Percentiles rank a stretch among this genome's conserved stretches.
Conservation (phyloP, 2,113 vertebrate species). For the Cyphomyrus discorhynchus region DNA sequence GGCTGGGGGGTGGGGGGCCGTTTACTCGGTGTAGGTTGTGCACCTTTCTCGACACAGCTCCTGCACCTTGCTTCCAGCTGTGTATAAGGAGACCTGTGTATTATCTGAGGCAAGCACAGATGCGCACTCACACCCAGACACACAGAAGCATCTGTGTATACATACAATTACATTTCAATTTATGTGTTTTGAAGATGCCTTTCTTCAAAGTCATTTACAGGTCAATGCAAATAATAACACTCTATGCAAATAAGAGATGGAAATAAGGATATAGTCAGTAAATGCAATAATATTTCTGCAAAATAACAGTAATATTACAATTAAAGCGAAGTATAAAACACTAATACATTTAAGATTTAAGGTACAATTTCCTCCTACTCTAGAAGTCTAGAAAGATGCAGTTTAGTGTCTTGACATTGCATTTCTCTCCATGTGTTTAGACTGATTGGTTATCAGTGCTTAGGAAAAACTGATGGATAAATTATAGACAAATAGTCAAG, state of each 20-base stretch:
- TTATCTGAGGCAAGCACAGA: background rate
- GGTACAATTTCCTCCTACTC: background rate
- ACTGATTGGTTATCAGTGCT: background rate
- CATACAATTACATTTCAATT: background rate
- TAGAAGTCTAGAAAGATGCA: background rate
- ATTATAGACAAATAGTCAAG: background rate
- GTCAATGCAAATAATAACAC: background rate
- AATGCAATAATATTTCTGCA: background rate
- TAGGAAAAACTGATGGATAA: background rate
- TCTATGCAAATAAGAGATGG: background rate
- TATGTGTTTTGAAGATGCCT: background rate
- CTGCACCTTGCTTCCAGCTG: slow-evolving; percentile 66
- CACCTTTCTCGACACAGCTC: background rate
- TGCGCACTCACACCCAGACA: background rate
- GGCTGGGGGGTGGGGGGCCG: slow-evolving; percentile 6
- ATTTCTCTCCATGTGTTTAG: background rate
- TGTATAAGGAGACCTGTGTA: slow-evolving; percentile 35
- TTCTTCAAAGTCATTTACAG: background rate
- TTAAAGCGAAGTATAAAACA: background rate
- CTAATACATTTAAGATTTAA: background rate
- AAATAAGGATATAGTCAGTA: background rate
- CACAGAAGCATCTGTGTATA: background rate
- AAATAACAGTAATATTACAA: background rate
- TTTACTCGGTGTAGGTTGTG: slow-evolving; percentile 42
- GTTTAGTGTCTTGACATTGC: background rate